phyloP scores from a whole-genome alignment of 2,888 invertebrate species.

The Drosophila stalkeri region DNA sequence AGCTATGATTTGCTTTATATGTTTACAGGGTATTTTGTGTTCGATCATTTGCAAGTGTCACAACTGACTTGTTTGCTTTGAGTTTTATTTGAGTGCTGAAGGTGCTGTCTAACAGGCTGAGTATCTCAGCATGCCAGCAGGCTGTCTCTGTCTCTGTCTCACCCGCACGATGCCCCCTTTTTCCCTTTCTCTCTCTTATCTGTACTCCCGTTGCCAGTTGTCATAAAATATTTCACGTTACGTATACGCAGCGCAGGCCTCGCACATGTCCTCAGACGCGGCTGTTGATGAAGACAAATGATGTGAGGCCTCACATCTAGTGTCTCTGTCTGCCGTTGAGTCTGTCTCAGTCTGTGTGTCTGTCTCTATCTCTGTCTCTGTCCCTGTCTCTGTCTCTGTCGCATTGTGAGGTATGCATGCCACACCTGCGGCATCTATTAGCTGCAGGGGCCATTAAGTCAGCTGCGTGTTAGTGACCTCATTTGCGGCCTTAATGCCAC shows the following conservation, averaged over 20 bases:
- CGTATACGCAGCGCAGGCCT: slow-evolving; percentile 61
- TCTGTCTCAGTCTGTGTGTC: slow-evolving; percentile 4
- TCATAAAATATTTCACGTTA: slow-evolving; percentile 61
- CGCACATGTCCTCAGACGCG: slow-evolving; percentile 41
- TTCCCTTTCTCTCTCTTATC: background rate
- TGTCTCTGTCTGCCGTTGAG: slow-evolving; percentile 1
- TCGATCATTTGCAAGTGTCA: background rate
- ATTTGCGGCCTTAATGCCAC: slow-evolving; percentile 50
- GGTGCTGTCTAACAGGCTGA: slow-evolving; percentile 41
- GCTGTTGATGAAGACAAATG: slow-evolving; percentile 77
- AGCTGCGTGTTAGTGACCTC: slow-evolving; percentile 56
- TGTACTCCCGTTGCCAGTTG: slow-evolving; percentile 23
- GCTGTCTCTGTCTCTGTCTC: background rate
- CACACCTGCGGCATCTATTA: slow-evolving; percentile 48
- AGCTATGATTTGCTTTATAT: background rate
- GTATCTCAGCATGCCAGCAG: slow-evolving; percentile 23
- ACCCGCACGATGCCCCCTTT: background rate
- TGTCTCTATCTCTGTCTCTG: slow-evolving; percentile 14
- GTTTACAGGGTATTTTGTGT: slow-evolving; percentile 9
- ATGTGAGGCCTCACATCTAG: slow-evolving; percentile 41
- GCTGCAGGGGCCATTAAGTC: slow-evolving; percentile 36
- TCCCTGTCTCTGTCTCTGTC: slow-evolving; percentile 5
- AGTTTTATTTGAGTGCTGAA: slow-evolving; percentile 45
- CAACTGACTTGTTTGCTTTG: slow-evolving; percentile 48
- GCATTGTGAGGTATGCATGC: slow-evolving; percentile 44